Base-by-base conservation (phyloP, 1,140 invertebrate species). In the Drosophila truncata region DNA sequence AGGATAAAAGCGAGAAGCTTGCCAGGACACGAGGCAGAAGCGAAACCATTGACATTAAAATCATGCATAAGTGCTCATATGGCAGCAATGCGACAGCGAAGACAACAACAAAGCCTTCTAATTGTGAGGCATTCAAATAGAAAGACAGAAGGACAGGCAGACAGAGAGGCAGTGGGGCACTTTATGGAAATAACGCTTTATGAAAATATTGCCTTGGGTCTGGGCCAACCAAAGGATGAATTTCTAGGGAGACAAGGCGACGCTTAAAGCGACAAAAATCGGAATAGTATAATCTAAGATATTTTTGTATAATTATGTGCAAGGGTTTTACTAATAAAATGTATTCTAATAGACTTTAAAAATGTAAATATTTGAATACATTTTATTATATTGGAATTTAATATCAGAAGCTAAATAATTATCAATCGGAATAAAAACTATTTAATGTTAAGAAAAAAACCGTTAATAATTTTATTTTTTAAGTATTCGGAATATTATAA, bases 1-100 rank as follows among this genome's bases (percentile, higher is more conserved):
- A 65, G 54, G 62, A 70, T 77, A 81, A 81, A 55, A 65, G 54
- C 31, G 42, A 47, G 39, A 50, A 76, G 71, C 47, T 52, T 29
- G 37, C 25, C 59, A 70, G 55, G 65, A 50, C 54, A 27, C 41
- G 49, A 46, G 44, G 62, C 58, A 80, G 57, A 44, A 61, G 76
- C 67, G 62, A 79, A 91, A 76, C 81, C 88, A 91, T 91, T 91
- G 88, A 91, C 88, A 91, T 91, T 91, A 91, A 91, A 91, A 88
- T 91, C 88, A 91, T 88, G 88, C 82, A 88, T 91, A 91, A 91
- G 88, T 90, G 81, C 88, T 91, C 70, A 85, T 78, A 65, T 90
- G 82, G 71, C 78, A 78, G 80, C 85, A 90, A 80, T 80, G 69
- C 80, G 80, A 88, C 84, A 74, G 64, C 41, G 65, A 58, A 44